phyloP scores from a whole-genome alignment of 1,140 invertebrate species.

The Myzus persicae region DNA sequence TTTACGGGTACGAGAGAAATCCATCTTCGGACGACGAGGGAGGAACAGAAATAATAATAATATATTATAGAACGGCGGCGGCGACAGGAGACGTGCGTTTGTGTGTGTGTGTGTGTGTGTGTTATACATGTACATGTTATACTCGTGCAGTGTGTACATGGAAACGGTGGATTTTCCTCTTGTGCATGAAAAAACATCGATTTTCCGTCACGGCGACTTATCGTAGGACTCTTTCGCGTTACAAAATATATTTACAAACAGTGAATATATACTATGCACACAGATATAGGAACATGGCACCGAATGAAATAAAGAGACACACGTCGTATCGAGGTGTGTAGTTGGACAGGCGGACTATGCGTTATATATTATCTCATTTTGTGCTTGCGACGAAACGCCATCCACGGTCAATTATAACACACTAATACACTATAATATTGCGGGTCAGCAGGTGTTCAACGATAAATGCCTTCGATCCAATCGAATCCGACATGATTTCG shows the following conservation, averaged over 20 bases:
- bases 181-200: neutral
- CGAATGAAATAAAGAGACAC: neutral
- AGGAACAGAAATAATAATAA: neutral
- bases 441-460: neutral
- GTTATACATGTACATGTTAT: no score
- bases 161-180: neutral
- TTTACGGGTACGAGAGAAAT: neutral
- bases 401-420: neutral
- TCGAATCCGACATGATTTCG: neutral
- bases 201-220: slow-evolving; percentile 29
- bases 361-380: neutral
- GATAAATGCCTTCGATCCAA: neutral
- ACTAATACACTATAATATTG: no score
- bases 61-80: neutral
- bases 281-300: no score
- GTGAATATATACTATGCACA: neutral
- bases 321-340: no score
- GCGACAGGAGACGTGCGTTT: neutral
- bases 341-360: neutral
- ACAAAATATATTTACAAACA: neutral
- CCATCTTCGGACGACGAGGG: neutral
- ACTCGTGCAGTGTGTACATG: neutral
- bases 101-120: neutral
- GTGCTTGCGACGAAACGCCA: neutral
- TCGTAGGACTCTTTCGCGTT: neutral